Base-by-base conservation (phyloP, 2,888 invertebrate genomes). In the Ischnus inquisitorius region DNA sequence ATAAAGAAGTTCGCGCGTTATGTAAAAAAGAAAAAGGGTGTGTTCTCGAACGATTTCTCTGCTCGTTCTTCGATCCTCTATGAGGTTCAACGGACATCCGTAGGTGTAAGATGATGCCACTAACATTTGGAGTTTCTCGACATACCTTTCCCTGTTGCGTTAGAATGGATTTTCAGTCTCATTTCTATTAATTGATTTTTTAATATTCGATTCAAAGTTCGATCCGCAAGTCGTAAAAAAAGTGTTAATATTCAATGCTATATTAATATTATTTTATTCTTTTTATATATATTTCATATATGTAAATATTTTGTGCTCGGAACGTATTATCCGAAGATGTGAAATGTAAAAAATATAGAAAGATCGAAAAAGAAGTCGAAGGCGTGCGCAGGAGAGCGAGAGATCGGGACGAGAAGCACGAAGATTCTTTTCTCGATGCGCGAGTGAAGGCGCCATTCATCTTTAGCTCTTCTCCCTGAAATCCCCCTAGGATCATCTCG, bases 1-100 rank as follows among this genome's bases (percentile, higher is more conserved):
- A 60, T 41, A 43, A 46, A 16, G 34, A 77, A 19, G 54, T 19
- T 28, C 65, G 25, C n/a, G 6, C 54, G 77, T 80, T 84, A 84
- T 74, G 80, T 77, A 80, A 83, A 34, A 34, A 80, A 83, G 8
- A 34, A 34, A 34, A 83, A 10, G 54, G 8, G 57, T 54, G 16
- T 39, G 68, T 41, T 57, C 72, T 34, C 60, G 16, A 77, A 19
- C 80, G 83, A 83, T 83, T 80, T 83, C 83, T 72, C 83, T 71
- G 19, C 12, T 48, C 48, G 60, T 57, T 68, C 62, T 74, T 67
- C 68, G 48, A 72, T 78, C 4, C 51, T 25, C 57, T 46, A 41
- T 14, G 39, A 10, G 48, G 71, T 79, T 75, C 34, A 28, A 62
- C n/a, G 10, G 12, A 46, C 28, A 19, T 54, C 1, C 19, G 5